phyloP scores from a whole-genome alignment of 2,888 invertebrate genomes.

The Plebejus anna region DNA sequence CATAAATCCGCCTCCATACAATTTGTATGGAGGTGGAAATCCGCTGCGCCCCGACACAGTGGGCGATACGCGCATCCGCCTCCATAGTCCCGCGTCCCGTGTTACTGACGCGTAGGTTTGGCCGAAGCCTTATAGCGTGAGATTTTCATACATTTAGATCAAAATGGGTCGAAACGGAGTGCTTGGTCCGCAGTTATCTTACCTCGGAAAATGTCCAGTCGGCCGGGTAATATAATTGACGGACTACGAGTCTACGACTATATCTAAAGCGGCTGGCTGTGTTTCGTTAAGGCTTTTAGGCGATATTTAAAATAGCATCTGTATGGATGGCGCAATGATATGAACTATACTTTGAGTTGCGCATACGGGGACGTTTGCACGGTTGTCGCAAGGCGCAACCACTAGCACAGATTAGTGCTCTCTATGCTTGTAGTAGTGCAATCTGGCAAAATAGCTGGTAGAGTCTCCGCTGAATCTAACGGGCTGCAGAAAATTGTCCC shows the following conservation, averaged over 20 bases:
- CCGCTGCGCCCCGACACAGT: too few species aligned
- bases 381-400: background rate
- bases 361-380: background rate
- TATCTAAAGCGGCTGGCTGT: slow-evolving; percentile 36
- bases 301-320: slow-evolving; percentile 42
- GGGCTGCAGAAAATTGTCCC: background rate
- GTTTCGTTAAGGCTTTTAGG: slow-evolving; percentile 33
- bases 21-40: too few species aligned
- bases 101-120: too few species aligned
- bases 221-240: background rate
- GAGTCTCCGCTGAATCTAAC: background rate
- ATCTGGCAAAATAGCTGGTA: too few species aligned
- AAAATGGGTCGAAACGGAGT: background rate
- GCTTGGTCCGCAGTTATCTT: background rate
- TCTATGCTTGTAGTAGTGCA: background rate
- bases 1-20: too few species aligned
- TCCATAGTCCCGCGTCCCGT: too few species aligned
- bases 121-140: too few species aligned
- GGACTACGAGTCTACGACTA: background rate
- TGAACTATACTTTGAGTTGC: slow-evolving; percentile 44
- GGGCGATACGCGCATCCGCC: too few species aligned
- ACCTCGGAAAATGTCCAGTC: background rate
- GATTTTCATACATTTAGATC: background rate
- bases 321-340: slow-evolving; percentile 72
- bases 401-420: background rate